Conservation (phyloP, 2,888 invertebrate genomes). For the Oscheius myriophilus region DNA sequence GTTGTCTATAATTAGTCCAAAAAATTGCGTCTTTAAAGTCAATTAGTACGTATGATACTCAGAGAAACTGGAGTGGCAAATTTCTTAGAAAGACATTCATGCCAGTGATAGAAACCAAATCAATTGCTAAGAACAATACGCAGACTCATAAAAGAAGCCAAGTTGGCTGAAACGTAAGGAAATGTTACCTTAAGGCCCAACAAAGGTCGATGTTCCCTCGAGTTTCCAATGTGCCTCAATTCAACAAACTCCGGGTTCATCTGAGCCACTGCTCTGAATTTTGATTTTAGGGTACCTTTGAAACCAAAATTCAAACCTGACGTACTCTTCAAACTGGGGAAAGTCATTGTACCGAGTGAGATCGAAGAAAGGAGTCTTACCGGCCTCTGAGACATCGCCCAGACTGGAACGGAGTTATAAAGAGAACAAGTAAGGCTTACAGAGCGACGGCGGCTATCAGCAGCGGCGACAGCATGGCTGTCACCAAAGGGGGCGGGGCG, state of each 20-base stretch:
- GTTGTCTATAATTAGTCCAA: no score
- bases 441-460: slow-evolving; percentile 11
- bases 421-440: slow-evolving; percentile 8
- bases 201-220: slow-evolving; percentile 55
- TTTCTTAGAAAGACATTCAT: no score
- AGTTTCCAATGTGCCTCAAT: slow-evolving; percentile 55
- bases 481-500: slow-evolving; percentile 28
- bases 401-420: neutral
- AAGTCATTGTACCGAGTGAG: slow-evolving; percentile 61
- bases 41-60: no score
- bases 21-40: no score
- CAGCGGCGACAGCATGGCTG: slow-evolving; percentile 22
- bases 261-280: slow-evolving; percentile 42
- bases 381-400: neutral
- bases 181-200: slow-evolving; percentile 57
- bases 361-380: slow-evolving; percentile 49
- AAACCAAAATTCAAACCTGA: slow-evolving; percentile 23
- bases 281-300: neutral
- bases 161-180: no score
- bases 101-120: no score
- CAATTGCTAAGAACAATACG: no score
- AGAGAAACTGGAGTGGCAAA: no score
- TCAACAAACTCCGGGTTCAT: slow-evolving; percentile 59
- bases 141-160: no score
- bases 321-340: slow-evolving; percentile 57